Conservation (phyloP, 2,888 invertebrate genomes). For the Opisthograptis luteolata region DNA sequence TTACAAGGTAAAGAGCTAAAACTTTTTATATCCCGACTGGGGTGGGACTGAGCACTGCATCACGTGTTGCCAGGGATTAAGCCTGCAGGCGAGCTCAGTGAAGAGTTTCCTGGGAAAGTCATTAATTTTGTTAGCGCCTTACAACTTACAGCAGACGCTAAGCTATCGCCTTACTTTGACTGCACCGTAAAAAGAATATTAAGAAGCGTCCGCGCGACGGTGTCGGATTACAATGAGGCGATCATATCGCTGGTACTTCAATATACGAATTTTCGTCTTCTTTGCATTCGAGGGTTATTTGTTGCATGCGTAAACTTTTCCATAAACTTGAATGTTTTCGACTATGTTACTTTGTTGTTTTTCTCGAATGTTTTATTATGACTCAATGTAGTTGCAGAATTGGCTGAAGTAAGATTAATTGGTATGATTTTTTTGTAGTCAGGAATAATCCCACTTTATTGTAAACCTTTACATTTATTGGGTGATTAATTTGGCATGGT, state of each 20-base stretch:
- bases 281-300: too few relatives aligned
- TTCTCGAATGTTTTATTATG: too few relatives aligned
- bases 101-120: conserved; percentile 51
- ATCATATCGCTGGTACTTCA: conserved; percentile 37
- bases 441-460: too few relatives aligned
- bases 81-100: conserved; percentile 52
- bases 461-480: too few relatives aligned
- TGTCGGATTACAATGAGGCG: conserved; percentile 55
- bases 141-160: conserved; percentile 60
- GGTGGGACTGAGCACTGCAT: conserved; percentile 46
- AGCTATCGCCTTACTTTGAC: conserved; percentile 55
- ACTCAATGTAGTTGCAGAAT: too few relatives aligned
- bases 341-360: too few relatives aligned
- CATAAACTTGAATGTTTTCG: too few relatives aligned
- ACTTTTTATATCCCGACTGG: conserved; percentile 27
- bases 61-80: conserved; percentile 59
- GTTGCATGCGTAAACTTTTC: too few relatives aligned
- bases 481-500: conserved; percentile 4
- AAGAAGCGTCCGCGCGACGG: conserved; percentile 43
- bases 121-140: conserved; percentile 72
- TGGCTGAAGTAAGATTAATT: too few relatives aligned
- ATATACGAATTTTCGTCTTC: neutral
- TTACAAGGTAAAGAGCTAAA: conserved; percentile 3
- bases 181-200: conserved; percentile 59
- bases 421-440: too few relatives aligned